Percentiles rank a stretch among this genome's conserved stretches.
Evolutionary conservation across 2,113 vertebrate genomes (phyloP).

Genomic region (Dipodomys stephensi): DNA sequence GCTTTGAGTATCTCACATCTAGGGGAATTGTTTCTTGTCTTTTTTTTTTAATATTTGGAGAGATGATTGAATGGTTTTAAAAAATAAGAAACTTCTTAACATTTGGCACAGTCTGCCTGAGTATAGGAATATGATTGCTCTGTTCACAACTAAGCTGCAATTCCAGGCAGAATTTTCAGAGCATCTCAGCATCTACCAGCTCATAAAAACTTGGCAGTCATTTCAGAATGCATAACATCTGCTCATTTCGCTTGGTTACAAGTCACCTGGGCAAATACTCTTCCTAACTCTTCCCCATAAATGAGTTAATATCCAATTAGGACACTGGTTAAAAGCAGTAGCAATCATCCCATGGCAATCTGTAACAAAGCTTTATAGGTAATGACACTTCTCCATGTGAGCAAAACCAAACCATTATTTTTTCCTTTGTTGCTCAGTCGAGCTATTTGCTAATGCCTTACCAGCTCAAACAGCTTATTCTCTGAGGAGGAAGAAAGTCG

Average conservation of each 20-base stretch:
- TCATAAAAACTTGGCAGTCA: constrained; percentile 69
- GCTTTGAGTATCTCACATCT: neutral
- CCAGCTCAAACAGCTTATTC: constrained; percentile 56
- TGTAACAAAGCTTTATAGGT: neutral
- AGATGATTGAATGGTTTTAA: constrained; percentile 41
- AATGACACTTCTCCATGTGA: neutral
- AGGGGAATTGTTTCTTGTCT: neutral
- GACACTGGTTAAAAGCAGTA: constrained; percentile 28
- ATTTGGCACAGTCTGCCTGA: constrained; percentile 1
- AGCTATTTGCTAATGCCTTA: constrained; percentile 66
- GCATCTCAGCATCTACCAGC: constrained; percentile 50
- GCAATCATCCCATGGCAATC: neutral
- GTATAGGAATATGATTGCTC: constrained; percentile 40
- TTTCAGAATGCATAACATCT: constrained; percentile 69
- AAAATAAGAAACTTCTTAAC: neutral
- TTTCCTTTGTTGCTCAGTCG: neutral
- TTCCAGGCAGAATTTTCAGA: constrained; percentile 63
- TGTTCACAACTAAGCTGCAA: constrained; percentile 49
- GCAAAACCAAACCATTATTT: constrained; percentile 53
- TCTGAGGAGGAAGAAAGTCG: constrained; percentile 58
- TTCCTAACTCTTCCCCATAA: constrained; percentile 63
- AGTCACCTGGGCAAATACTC: constrained; percentile 73
- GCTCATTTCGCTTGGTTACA: constrained; percentile 71
- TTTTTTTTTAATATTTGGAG: neutral
- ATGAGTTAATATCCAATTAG: constrained; percentile 57